Evolutionary conservation across 2,888 invertebrate species (phyloP), one percentile per base, ranked within the genome.

Genomic region (Geotrupes spiniger): DNA sequence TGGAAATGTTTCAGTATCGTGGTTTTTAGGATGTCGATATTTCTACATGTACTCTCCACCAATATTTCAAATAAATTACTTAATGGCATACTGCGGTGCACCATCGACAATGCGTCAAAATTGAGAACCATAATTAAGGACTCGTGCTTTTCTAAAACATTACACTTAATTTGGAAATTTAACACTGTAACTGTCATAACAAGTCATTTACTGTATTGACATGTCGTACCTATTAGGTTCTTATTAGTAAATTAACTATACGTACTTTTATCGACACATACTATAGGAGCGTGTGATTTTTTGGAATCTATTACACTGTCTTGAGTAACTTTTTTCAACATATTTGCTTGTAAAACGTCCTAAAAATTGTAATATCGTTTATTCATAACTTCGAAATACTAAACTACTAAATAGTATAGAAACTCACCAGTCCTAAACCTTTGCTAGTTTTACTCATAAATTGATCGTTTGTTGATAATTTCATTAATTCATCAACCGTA

Each of bases 11-110:
- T 78, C 16, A 80, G 68, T 37, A 88, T 71, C 16, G 80, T 80
- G 60, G 76, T 76, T 66, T 88, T 85, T 54, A 84, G 75, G 41
- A 85, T 72, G 54, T 81, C 76, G 37, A 90, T 74, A 46, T 86
- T 82, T 28, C 86, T 78, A 61, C 86, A 85, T 17, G 87, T 79
- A 49, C 87, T 84, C 66, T 89, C 88, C 3, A 89, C 83, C 3
- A 90, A 72, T 54, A 87, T 82, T 53, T 83, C 83, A 68, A 89
- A 89, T 1, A 90, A 66, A 33, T 84, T 79, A 47, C 78, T 71
- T 28, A 85, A 69, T 61, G 80, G 83, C 0, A 83, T 81, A 54
- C 79, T 79, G 45, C 81, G 77, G 61, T 83, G 82, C 5, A 89
- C 80, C 65, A 89, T 78, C 1, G 87, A 84, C 62, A 90, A 71